Evolutionary conservation across 2,888 invertebrate genomes (phyloP).

Genomic region (Heteromurus nitidus): DNA sequence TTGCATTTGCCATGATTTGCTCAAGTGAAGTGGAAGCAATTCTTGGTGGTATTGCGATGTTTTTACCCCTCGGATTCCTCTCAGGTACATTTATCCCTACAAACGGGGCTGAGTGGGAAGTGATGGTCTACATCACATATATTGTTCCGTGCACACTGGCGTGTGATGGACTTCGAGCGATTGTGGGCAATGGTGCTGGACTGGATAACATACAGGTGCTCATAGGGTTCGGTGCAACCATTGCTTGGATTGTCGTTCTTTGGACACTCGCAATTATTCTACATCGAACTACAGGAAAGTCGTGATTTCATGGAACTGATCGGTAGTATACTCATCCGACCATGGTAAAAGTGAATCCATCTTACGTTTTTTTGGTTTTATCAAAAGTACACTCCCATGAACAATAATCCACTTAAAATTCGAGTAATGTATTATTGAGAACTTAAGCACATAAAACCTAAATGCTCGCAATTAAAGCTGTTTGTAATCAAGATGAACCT

Average conservation of each 20-base stretch:
- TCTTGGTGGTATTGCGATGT: conserved; percentile 77
- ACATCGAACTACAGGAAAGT: too few relatives aligned
- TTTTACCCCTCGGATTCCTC: conserved; percentile 37
- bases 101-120: not conserved
- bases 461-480: too few relatives aligned
- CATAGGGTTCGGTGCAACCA: not conserved
- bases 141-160: not conserved
- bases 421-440: too few relatives aligned
- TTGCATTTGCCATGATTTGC: conserved; percentile 93
- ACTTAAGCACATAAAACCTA: too few relatives aligned
- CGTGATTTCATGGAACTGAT: too few relatives aligned
- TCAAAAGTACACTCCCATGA: too few relatives aligned
- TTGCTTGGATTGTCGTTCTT: not conserved
- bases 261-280: not conserved
- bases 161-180: not conserved
- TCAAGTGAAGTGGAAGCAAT: conserved; percentile 93
- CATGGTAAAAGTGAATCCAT: too few relatives aligned
- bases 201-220: not conserved
- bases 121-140: not conserved
- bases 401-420: too few relatives aligned
- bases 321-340: too few relatives aligned
- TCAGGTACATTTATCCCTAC: not conserved
- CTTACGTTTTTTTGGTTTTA: too few relatives aligned
- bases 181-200: not conserved
- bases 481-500: too few relatives aligned